Conservation (phyloP, 2,888 invertebrate species). For the Apantesis nais region DNA sequence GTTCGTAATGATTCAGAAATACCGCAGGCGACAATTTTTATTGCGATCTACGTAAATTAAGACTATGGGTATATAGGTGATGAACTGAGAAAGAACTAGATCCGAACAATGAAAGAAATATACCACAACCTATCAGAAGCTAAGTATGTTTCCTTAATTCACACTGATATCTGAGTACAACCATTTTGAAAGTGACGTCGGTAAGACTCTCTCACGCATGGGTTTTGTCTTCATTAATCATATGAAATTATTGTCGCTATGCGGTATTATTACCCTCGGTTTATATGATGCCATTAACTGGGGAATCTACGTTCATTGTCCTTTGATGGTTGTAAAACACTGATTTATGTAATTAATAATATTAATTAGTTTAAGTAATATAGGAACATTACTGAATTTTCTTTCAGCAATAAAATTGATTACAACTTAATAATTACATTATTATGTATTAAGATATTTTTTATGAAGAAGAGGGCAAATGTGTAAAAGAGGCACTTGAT, state of each 20-base stretch:
- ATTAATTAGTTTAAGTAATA: too few species aligned
- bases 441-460: too few species aligned
- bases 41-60: not conserved
- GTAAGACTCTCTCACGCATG: conserved; percentile 24
- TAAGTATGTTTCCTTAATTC: conserved; percentile 37
- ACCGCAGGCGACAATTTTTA: too few species aligned
- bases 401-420: too few species aligned
- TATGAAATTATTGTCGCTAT: conserved; percentile 27
- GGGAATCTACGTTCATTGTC: conserved; percentile 34
- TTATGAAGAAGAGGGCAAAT: too few species aligned
- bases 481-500: too few species aligned
- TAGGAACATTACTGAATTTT: too few species aligned
- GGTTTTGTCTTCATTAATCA: conserved; percentile 43
- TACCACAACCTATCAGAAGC: conserved; percentile 35
- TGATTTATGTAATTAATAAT: conserved; percentile 18
- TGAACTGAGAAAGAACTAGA: not conserved
- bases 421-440: too few species aligned
- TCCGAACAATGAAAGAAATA: not conserved
- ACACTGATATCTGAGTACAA: conserved; percentile 9
- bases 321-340: conserved; percentile 18
- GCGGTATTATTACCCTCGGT: conserved; percentile 31
- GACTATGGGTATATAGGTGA: not conserved
- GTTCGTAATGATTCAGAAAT: too few species aligned
- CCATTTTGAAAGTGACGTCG: conserved; percentile 23
- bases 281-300: conserved; percentile 28